Base-by-base conservation (phyloP, 1,140 invertebrate genomes). In the Drosophila ambigua region DNA sequence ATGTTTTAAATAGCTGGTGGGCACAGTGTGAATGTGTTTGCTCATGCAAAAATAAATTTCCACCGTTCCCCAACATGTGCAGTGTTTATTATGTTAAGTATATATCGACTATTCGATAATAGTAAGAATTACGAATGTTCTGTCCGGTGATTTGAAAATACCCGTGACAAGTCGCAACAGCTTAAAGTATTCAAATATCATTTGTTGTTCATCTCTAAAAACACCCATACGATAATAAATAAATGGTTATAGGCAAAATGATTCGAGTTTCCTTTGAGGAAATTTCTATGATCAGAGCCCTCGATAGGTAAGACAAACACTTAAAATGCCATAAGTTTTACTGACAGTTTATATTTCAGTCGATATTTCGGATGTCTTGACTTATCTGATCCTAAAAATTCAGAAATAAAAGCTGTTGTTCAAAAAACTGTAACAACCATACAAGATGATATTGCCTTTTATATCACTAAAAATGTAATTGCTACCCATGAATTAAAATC, bases 281-380 rank as follows among this genome's bases (percentile, higher is more conserved):
- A 13, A 60, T 63, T 24, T 73, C 50, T 28, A 24, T 73, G 11
- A 20, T 73, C 24, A 48, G 71, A n/a, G 71, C 72, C 11, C 41
- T 73, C 4, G 71, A 73, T 15, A 73, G 71, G 71, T 73, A 43
- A 51, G 59, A 23, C 2, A n/a, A 4, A 8, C n/a, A 23, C 5
- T 16, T 16, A 6, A 15, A 13, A n/a, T 39, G 16, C 3, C 20
- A 2, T 8, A 16, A n/a, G 8, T n/a, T 35, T 41, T 31, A 15
- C 26, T 39, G 55, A 62, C 54, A 31, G 50, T 15, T 44, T 48
- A 28, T 28, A n/a, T 72, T 74, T 54, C 28, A 90, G 80, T 60
- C 74, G 81, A 41, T 79, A 88, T 45, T 90, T 82, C 48, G 77
- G 81, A 9, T 81, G 83, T 8, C 64, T 89, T 3, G 73, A 85